Conservation (phyloP, 2,113 vertebrate genomes). For the Trichechus manatus region DNA sequence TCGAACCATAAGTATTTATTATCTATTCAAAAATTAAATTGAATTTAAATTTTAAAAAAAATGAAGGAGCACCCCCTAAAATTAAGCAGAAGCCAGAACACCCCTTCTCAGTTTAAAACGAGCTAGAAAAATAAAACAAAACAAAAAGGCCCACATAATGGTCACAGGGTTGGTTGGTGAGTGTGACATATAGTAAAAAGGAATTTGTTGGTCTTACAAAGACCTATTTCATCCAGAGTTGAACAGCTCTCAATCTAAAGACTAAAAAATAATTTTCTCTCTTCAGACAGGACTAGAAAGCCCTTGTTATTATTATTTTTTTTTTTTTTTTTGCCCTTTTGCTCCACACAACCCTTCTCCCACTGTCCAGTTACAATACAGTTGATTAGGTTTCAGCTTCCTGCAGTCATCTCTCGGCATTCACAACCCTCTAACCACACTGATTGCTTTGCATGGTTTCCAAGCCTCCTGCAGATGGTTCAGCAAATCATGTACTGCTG, state of each 20-base stretch:
- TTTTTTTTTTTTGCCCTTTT: neutral
- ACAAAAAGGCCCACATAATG: neutral
- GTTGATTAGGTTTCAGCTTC: neutral
- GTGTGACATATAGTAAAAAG: neutral
- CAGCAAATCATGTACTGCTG: neutral
- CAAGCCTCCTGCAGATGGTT: neutral
- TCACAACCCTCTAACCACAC: neutral
- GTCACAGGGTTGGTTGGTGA: neutral
- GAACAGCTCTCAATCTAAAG: neutral
- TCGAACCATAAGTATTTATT: neutral
- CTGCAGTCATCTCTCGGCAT: neutral
- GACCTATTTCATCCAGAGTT: conserved; percentile 4
- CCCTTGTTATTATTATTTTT: neutral
- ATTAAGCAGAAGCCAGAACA: neutral
- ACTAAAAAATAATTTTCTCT: neutral
- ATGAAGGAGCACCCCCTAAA: neutral
- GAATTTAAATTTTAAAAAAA: neutral
- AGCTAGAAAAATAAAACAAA: neutral
- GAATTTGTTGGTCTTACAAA: neutral
- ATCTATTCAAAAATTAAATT: neutral
- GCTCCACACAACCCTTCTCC: neutral
- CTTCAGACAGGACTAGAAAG: neutral
- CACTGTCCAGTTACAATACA: neutral
- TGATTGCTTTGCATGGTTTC: neutral
- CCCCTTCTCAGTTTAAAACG: neutral